Conservation (phyloP, 2,888 invertebrate genomes). For the Pegoplata infirma region DNA sequence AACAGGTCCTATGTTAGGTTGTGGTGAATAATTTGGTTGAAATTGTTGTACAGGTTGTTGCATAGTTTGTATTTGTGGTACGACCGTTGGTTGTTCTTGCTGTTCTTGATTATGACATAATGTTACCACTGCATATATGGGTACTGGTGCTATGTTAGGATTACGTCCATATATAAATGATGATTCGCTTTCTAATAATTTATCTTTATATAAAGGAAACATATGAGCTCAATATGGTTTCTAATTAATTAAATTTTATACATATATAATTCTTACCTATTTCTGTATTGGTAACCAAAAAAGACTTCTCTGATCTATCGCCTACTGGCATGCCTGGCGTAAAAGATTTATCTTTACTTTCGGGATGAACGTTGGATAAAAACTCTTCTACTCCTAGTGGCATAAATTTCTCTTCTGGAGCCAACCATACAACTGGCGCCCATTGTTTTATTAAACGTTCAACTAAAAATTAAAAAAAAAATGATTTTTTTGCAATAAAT, state of each 20-base stretch:
- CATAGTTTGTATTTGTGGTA: conserved; percentile 12
- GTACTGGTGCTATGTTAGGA: conserved; percentile 80
- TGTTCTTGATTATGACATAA: conserved; percentile 76
- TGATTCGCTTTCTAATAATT: conserved; percentile 74
- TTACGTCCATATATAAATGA: conserved; percentile 82
- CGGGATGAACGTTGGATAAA: conserved; percentile 80
- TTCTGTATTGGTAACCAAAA: conserved; percentile 79
- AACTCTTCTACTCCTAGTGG: conserved; percentile 82
- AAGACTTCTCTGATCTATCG: conserved; percentile 78
- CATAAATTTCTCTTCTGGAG: conserved; percentile 82
- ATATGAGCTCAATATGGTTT: too few relatives aligned
- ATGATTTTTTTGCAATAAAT: too few relatives aligned
- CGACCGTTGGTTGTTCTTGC: conserved; percentile 14
- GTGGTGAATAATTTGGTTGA: conserved; percentile 17
- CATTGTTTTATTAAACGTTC: conserved; percentile 80
- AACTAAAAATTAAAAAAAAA: conserved; percentile 67
- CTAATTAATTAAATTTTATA: too few relatives aligned
- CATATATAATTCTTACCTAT: conserved; percentile 74
- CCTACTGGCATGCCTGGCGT: conserved; percentile 71
- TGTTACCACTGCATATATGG: conserved; percentile 81
- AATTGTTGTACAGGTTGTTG: neutral
- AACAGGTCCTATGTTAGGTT: neutral
- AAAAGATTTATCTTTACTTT: conserved; percentile 71
- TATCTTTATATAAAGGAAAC: conserved; percentile 66
- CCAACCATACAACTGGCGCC: conserved; percentile 84